Conservation (phyloP, 1,140 invertebrate species). For the Streblospio benedicti region DNA sequence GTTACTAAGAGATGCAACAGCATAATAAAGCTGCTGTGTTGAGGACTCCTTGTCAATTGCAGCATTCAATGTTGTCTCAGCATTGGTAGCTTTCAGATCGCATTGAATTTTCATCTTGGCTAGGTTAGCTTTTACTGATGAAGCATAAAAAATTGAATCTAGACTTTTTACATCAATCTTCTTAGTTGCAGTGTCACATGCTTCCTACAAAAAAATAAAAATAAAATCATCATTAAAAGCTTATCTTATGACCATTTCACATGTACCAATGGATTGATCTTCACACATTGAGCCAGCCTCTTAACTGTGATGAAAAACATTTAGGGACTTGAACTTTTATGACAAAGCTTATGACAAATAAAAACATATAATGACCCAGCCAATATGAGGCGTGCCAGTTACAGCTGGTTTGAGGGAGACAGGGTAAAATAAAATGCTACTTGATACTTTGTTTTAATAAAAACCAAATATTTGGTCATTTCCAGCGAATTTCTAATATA, state of each 20-base stretch:
- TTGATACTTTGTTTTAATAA: too few relatives aligned
- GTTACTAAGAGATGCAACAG: slow-evolving; percentile 44
- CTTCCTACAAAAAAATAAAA: slow-evolving; percentile 46
- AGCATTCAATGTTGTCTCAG: slow-evolving; percentile 47
- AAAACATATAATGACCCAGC: neutral
- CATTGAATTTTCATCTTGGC: neutral
- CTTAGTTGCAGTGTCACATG: slow-evolving; percentile 51
- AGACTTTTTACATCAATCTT: slow-evolving; percentile 43
- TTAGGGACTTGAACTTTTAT: neutral
- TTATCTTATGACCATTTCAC: neutral
- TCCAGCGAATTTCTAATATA: neutral
- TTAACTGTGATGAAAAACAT: neutral
- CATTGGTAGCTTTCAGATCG: slow-evolving; percentile 10
- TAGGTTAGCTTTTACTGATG: slow-evolving; percentile 34
- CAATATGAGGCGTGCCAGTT: neutral
- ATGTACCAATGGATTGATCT: neutral
- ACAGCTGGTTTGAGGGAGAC: too few relatives aligned
- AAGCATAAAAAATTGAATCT: slow-evolving; percentile 52
- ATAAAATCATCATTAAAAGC: neutral
- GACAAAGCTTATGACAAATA: neutral
- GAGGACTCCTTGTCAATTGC: slow-evolving; percentile 40
- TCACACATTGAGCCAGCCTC: neutral
- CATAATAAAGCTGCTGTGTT: slow-evolving; percentile 42
- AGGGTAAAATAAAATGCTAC: too few relatives aligned
- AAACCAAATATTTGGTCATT: neutral